phyloP scores from a whole-genome alignment of 2,113 vertebrate species.

The Chroicocephalus ridibundus region DNA sequence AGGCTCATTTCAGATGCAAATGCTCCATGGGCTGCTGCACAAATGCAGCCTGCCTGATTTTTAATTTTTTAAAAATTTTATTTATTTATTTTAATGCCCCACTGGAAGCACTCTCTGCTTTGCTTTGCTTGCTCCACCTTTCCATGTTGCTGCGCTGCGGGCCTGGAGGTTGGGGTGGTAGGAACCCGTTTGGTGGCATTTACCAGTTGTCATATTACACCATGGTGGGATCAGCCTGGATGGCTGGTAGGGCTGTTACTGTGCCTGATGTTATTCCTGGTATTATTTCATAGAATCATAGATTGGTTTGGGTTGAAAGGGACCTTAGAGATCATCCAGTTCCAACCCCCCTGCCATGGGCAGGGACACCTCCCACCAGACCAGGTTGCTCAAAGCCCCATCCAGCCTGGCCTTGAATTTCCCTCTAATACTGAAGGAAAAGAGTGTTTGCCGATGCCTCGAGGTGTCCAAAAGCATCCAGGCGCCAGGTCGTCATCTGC shows the following conservation, averaged over 20 bases:
- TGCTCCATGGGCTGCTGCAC: not conserved
- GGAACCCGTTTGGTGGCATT: not conserved
- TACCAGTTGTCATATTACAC: fast-evolving
- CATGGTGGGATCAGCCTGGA: not conserved
- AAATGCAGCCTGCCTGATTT: not conserved
- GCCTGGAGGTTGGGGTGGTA: not conserved
- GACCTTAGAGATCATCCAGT: too few relatives aligned
- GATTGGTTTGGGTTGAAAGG: too few relatives aligned
- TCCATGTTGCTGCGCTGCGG: not conserved
- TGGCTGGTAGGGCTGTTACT: not conserved
- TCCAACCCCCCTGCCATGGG: too few relatives aligned
- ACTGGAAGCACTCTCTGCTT: not conserved
- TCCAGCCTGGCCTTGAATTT: not conserved
- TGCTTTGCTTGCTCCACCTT: not conserved
- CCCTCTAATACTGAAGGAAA: not conserved
- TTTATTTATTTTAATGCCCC: not conserved
- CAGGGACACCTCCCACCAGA: too few relatives aligned
- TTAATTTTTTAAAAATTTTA: not conserved
- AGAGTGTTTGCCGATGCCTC: fast-evolving
- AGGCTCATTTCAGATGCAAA: slow-evolving; percentile 14
- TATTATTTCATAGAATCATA: not conserved
- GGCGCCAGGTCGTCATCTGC: not conserved
- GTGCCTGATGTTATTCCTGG: not conserved
- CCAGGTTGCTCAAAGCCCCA: too few relatives aligned
- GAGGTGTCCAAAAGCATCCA: fast-evolving